Percentiles rank a stretch among this genome's conserved stretches.
These are phyloP conservation scores for Oreohelix idahoensis DNA, from an alignment of 1,140 invertebrate species.

Conservation along the genomic window DNA sequence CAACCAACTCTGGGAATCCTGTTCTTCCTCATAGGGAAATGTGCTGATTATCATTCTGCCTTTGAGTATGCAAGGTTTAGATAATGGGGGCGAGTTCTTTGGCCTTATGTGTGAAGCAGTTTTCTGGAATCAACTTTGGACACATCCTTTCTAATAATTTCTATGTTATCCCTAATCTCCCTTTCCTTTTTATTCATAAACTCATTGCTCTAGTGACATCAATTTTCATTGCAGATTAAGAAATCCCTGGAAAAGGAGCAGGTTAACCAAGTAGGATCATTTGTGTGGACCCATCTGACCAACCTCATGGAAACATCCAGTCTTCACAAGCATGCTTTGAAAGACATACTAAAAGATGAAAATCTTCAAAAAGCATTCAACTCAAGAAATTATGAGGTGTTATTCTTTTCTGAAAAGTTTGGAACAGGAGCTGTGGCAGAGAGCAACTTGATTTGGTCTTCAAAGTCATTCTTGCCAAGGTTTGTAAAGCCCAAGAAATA, in stretches of 20 bases:
- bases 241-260: conserved; percentile 81
- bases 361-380: conserved; percentile 84
- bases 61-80: too few species aligned
- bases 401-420: conserved; percentile 64
- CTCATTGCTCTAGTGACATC: too few species aligned
- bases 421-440: conserved; percentile 65
- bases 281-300: conserved; percentile 92
- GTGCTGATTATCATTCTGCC: too few species aligned
- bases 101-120: too few species aligned
- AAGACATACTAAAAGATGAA: conserved; percentile 84
- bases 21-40: too few species aligned
- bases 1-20: too few species aligned
- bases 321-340: conserved; percentile 86
- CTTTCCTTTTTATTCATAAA: too few species aligned
- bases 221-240: conserved; percentile 81
- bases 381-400: conserved; percentile 86
- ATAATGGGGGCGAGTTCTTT: too few species aligned
- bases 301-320: conserved; percentile 90
- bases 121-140: too few species aligned
- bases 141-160: too few species aligned
- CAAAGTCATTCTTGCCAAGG: conserved; percentile 88
- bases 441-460: conserved; percentile 85
- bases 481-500: conserved; percentile 58
- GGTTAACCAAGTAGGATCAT: conserved; percentile 95
- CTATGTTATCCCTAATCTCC: too few species aligned